Evolutionary conservation across 1,140 invertebrate genomes (phyloP), one percentile per base, ranked within the genome.

Genomic region (Microplitis mediator): DNA sequence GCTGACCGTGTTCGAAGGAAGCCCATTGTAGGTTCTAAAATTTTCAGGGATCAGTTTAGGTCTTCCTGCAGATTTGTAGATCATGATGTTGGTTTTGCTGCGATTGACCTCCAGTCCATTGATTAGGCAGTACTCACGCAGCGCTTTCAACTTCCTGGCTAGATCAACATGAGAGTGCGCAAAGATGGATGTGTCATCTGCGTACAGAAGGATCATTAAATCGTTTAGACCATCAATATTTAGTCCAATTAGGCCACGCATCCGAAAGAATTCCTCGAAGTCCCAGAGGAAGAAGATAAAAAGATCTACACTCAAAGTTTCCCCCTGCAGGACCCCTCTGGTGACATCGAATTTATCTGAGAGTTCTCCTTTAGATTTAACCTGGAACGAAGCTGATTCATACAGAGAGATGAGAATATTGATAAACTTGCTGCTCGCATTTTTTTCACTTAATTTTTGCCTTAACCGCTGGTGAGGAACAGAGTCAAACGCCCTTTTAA

Each of bases 261-360:
- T 39, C 36, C 58, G n/a, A 9, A 76, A 65, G 51, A 74, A 75
- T n/a, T 73, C 54, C 54, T 76, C 72, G 16, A 77, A 73, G 31
- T 77, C 74, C n/a, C 31, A 71, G 9, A 74, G 54, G 65, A 32
- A 78, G 4, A 64, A 65, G 52, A 75, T 68, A 67, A 72, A 77
- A 50, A 68, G 71, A 9, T 54, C 52, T 31, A 67, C 69, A 52
- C 69, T 75, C 5, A 60, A 39, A 70, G 74, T 51, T 65, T 68
- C 67, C 4, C 73, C 74, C 23, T 78, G 76, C 9, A 75, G 36
- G 6, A 78, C 69, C 6, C 76, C 78, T 34, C 51, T 50, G 32
- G 50, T 35, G 14, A 56, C 45, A n/a, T 39, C 39, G 14, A 50
- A 52, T 13, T n/a, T 64, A 32, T 61, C 23, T 34, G 36, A 66